Evolutionary conservation across 2,888 invertebrate species (phyloP).

Genomic region (Ommatoiulus sabulosus): DNA sequence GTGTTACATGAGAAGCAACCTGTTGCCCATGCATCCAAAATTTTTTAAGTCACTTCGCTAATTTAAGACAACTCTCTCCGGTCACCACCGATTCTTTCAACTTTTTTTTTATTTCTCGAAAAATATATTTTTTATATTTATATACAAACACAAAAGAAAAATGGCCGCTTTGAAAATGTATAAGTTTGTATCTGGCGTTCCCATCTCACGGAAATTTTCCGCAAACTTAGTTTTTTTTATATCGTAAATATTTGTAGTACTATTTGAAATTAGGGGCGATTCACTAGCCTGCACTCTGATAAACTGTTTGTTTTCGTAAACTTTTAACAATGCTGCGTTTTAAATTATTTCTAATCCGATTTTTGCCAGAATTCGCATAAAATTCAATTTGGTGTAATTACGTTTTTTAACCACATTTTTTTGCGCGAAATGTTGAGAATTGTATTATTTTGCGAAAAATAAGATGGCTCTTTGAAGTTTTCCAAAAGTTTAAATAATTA

Average conservation of each 20-base stretch:
- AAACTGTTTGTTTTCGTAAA: too few species aligned
- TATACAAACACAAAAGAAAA: neutral
- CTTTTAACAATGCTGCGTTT: too few species aligned
- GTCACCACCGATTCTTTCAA: neutral
- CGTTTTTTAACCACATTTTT: too few species aligned
- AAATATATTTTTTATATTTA: neutral
- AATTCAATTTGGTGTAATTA: too few species aligned
- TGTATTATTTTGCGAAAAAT: too few species aligned
- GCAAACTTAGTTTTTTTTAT: neutral
- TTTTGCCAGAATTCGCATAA: too few species aligned
- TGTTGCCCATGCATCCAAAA: neutral
- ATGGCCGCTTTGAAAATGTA: too few species aligned
- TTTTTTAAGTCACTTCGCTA: constrained; percentile 5
- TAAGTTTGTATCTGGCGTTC: neutral
- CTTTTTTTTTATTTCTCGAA: neutral
- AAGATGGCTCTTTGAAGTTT: too few species aligned
- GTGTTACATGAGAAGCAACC: constrained; percentile 43
- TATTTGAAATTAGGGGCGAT: neutral
- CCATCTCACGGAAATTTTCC: constrained; percentile 32
- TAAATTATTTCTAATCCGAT: neutral
- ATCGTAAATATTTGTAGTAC: neutral
- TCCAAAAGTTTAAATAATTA: too few species aligned
- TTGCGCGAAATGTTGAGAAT: too few species aligned
- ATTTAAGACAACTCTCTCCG: constrained; percentile 31
- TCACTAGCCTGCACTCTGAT: neutral